Conservation (phyloP, 2,888 invertebrate genomes). For the Eurois occulta region DNA sequence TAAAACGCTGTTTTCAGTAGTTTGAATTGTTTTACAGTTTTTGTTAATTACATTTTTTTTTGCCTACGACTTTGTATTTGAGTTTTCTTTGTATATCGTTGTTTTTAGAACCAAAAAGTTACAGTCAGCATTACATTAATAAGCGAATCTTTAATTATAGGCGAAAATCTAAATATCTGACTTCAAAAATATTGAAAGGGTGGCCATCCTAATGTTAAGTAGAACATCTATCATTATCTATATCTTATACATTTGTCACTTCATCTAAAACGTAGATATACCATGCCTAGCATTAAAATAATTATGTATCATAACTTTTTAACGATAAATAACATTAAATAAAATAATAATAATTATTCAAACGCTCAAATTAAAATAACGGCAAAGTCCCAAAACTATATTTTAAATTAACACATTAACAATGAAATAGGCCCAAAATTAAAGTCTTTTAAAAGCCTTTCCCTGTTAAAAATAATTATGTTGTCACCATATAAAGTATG, state of each 20-base stretch:
- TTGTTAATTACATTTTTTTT: slow-evolving; percentile 46
- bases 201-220: not conserved
- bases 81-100: slow-evolving; percentile 8
- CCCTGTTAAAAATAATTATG: not conserved
- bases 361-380: too few relatives aligned
- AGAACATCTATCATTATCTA: not conserved
- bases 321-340: too few relatives aligned
- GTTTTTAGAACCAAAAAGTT: not conserved
- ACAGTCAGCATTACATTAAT: too few relatives aligned
- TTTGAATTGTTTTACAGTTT: slow-evolving; percentile 58
- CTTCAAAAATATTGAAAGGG: not conserved
- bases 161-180: not conserved
- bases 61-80: slow-evolving; percentile 3
- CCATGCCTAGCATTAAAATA: too few relatives aligned
- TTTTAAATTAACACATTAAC: too few relatives aligned
- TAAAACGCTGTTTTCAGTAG: slow-evolving; percentile 62
- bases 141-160: too few relatives aligned
- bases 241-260: not conserved
- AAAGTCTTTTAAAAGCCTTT: not conserved
- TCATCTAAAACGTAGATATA: too few relatives aligned
- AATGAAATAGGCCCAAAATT: not conserved
- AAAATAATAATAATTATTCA: too few relatives aligned
- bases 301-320: too few relatives aligned
- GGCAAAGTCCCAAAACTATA: too few relatives aligned
- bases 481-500: not conserved